A percentile compares a stretch with the other conserved stretches of the same genome.
Evolutionary conservation across 2,888 invertebrate genomes (phyloP).

Genomic region (Nephrotoma appendiculata): DNA sequence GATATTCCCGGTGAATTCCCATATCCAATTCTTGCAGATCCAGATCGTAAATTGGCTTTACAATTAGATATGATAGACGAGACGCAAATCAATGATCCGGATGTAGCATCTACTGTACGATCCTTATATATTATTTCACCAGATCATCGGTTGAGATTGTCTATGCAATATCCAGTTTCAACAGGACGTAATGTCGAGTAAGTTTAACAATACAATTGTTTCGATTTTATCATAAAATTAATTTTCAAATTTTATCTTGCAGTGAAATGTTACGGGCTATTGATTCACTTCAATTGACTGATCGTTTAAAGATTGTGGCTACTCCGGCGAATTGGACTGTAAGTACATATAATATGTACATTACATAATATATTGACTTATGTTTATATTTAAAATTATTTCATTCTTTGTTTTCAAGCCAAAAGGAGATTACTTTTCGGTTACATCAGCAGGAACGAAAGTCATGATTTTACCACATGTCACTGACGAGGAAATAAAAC

Average conservation of each 20-base stretch:
- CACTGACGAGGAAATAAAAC: constrained; percentile 45
- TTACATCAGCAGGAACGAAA: constrained; percentile 40
- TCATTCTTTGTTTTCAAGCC: constrained; percentile 9
- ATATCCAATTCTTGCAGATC: constrained; percentile 72
- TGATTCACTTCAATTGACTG: constrained; percentile 68
- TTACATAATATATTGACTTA: background rate
- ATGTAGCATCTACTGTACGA: constrained; percentile 54
- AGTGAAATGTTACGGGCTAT: constrained; percentile 75
- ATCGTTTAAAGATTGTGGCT: constrained; percentile 52
- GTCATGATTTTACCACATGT: constrained; percentile 69
- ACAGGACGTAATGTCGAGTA: constrained; percentile 77
- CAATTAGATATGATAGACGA: constrained; percentile 68
- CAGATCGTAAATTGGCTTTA: constrained; percentile 52
- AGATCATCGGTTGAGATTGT: constrained; percentile 59
- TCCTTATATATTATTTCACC: constrained; percentile 71
- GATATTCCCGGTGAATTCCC: constrained; percentile 60
- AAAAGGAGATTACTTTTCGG: constrained; percentile 7
- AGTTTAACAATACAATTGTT: constrained; percentile 26
- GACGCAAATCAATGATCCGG: constrained; percentile 47
- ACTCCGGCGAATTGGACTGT: constrained; percentile 61
- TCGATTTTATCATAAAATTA: background rate
- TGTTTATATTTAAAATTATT: background rate
- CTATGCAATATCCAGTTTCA: constrained; percentile 72
- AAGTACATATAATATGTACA: background rate
- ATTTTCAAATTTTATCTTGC: constrained; percentile 18